Base-by-base conservation (phyloP, 2,888 invertebrate genomes). In the Acheta domesticus region DNA sequence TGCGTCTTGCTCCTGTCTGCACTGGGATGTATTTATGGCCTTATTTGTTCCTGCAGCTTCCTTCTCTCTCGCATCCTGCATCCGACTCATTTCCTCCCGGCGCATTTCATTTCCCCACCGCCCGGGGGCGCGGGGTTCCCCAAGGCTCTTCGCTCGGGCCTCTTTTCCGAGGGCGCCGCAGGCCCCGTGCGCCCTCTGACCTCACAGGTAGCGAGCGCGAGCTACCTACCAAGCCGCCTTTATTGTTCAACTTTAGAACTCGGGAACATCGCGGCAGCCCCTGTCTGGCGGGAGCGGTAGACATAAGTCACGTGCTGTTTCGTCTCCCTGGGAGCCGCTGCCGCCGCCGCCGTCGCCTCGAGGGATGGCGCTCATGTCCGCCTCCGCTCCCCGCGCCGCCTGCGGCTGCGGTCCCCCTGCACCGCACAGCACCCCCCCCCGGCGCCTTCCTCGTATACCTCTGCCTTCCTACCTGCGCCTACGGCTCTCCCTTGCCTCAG, bases 21-120 rank as follows among this genome's bases (percentile, higher is more conserved):
- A 5, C 62, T 16, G n/a, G 62, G 62, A 62, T 62, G 62, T 62
- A 62, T 62, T 62, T 62, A 62, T 62, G 62, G n/a, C 62, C 62
- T 62, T 62, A 62, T 62, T 62, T 62, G 62, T 62, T 62, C 62
- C n/a, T 62, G 62, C 4, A 62, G 16, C 14, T 62, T n/a, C 62
- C 62, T 8, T n/a, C 62, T n/a, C 16, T 8, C 36, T 36, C 36
- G 36, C 36, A 36, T 36, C 36, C 36, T 36, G 36, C 36, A 36
- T 36, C 36, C 36, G n/a, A n/a, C 62, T 62, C 62, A 62, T 62
- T 19, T 62, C 62, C 62, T 62, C 62, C 4, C 62, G 11, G n/a
- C 62, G 62, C 62, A 62, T 62, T 62, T 62, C 62, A n/a, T 62
- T 62, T 62, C n/a, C 62, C 62, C 62, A n/a, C 62, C 62, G 62